These are phyloP conservation scores for Pomacea canaliculata DNA, from an alignment of 2,888 invertebrate genomes.

Conservation along the genomic window DNA sequence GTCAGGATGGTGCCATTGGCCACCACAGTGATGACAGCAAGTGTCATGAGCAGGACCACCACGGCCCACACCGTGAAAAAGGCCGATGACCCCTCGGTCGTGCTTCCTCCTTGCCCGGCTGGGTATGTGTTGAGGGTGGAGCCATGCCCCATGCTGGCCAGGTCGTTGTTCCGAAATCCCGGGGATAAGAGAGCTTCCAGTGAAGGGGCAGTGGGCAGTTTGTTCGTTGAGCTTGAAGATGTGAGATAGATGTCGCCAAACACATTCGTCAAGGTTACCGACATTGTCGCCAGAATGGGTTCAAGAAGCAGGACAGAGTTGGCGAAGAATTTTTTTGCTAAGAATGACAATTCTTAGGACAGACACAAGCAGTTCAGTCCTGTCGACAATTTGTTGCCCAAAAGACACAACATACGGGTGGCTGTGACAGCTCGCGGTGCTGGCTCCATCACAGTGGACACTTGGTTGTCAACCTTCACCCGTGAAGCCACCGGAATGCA, in stretches of 20 bases:
- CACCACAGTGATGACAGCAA: constrained; percentile 46
- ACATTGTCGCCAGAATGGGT: background rate
- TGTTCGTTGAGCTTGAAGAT: background rate
- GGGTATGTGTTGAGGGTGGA: background rate
- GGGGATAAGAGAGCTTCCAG: background rate
- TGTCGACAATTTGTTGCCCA: too few species aligned
- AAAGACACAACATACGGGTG: too few species aligned
- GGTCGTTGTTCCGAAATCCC: background rate
- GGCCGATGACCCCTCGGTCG: background rate
- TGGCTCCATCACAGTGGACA: too few species aligned
- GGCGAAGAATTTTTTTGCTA: too few species aligned
- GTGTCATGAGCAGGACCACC: constrained; percentile 42
- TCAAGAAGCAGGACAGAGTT: too few species aligned
- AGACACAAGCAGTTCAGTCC: too few species aligned
- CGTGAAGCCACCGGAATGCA: too few species aligned
- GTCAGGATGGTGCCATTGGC: constrained; percentile 53
- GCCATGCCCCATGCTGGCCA: background rate
- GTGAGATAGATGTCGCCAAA: too few species aligned
- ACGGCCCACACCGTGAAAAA: constrained; percentile 29
- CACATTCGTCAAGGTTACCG: background rate
- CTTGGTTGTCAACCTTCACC: too few species aligned
- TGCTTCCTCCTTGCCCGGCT: background rate
- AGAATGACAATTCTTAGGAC: too few species aligned
- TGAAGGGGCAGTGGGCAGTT: background rate
- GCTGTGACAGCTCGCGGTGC: too few species aligned